phyloP scores from a whole-genome alignment of 2,797 vertebrate genomes.

The Protonibea diacanthus region DNA sequence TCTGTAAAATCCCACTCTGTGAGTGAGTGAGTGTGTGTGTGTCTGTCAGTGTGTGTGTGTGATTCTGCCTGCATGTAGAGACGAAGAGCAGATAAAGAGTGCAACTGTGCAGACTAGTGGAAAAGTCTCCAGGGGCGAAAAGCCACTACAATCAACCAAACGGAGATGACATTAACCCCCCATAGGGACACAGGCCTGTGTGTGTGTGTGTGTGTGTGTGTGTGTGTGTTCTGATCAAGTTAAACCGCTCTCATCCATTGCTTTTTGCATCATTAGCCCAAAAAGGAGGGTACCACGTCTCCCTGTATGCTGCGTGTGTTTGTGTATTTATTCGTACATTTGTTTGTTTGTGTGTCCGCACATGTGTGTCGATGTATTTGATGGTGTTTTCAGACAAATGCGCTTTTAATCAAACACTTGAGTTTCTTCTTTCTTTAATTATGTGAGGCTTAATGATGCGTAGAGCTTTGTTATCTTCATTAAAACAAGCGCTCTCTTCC shows the following conservation, averaged over 20 bases:
- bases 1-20: not conserved
- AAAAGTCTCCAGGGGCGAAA: slow-evolving; percentile 74
- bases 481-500: slow-evolving; percentile 50
- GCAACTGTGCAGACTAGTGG: slow-evolving; percentile 58
- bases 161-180: slow-evolving; percentile 77
- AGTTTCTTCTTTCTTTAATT: slow-evolving; percentile 81
- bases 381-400: slow-evolving; percentile 62
- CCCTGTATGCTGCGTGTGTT: not conserved
- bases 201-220: slow-evolving; percentile 27
- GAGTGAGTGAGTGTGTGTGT: slow-evolving; percentile 26
- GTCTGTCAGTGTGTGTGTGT: not conserved
- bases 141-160: slow-evolving; percentile 75
- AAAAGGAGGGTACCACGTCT: not conserved
- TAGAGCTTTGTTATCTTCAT: slow-evolving; percentile 71
- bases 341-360: slow-evolving; percentile 3
- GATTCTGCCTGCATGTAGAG: slow-evolving; percentile 45
- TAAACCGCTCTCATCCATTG: slow-evolving; percentile 50
- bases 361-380: slow-evolving; percentile 21
- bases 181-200: slow-evolving; percentile 35
- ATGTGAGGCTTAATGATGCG: slow-evolving; percentile 77
- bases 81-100: slow-evolving; percentile 58
- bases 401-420: slow-evolving; percentile 80
- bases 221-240: slow-evolving; percentile 56
- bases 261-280: slow-evolving; percentile 75
- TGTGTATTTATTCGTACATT: slow-evolving; percentile 2